Conservation (phyloP, 2,888 invertebrate genomes). For the Ichneumoninae sp. region DNA sequence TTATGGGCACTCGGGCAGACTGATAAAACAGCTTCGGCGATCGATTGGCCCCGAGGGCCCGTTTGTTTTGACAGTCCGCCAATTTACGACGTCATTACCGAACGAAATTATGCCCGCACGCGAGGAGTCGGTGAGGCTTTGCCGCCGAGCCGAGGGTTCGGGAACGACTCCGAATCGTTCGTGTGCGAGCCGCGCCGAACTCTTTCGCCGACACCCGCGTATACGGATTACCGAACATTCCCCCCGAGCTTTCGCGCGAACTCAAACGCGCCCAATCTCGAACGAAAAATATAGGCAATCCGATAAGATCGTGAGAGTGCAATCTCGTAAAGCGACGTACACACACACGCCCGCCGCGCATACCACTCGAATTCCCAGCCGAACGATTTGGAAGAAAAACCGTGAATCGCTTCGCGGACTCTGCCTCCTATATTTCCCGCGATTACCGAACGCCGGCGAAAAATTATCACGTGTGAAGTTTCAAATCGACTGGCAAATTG, state of each 20-base stretch:
- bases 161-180: conserved; percentile 46
- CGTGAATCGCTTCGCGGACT: neutral
- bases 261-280: conserved; percentile 29
- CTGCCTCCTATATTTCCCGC: neutral
- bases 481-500: conserved; percentile 29
- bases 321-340: neutral
- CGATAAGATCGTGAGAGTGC: conserved; percentile 23
- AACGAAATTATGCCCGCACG: conserved; percentile 58
- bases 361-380: neutral
- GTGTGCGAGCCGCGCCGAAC: conserved; percentile 11
- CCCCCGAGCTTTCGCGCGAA: conserved; percentile 31
- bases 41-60: conserved; percentile 65
- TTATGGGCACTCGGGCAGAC: conserved; percentile 26
- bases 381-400: conserved; percentile 18
- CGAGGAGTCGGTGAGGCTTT: conserved; percentile 48
- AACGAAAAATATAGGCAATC: conserved; percentile 6
- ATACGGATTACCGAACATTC: conserved; percentile 13
- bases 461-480: conserved; percentile 46
- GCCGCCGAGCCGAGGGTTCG: neutral
- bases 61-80: conserved; percentile 65
- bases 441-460: conserved; percentile 13
- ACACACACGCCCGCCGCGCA: neutral
- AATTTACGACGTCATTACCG: conserved; percentile 65
- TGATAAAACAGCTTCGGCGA: conserved; percentile 60
- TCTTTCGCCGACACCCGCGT: conserved; percentile 23